These are phyloP conservation scores for Gambusia affinis DNA, from an alignment of 2,113 vertebrate species.

Conservation along the genomic window DNA sequence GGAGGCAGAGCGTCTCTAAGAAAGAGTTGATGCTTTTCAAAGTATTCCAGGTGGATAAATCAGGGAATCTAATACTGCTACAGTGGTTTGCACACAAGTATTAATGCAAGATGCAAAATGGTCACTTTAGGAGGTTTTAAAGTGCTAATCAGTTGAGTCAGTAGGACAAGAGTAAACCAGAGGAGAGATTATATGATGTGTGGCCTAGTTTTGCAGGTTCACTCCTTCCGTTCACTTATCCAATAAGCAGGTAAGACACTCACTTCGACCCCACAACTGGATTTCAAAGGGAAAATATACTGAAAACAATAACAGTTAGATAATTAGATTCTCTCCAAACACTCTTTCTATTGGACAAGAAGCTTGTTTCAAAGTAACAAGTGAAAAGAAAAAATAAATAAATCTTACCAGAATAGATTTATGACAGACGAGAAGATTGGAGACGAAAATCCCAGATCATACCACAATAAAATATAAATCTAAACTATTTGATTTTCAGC, in stretches of 20 bases:
- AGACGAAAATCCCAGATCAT: not conserved
- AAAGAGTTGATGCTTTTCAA: not conserved
- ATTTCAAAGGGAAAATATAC: not conserved
- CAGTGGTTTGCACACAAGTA: not conserved
- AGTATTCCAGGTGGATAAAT: constrained; percentile 33
- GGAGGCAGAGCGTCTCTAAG: constrained; percentile 8
- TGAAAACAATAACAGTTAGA: not conserved
- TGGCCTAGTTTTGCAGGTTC: constrained; percentile 37
- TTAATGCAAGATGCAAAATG: not conserved
- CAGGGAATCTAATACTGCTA: not conserved
- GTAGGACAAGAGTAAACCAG: constrained; percentile 5
- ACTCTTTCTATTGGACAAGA: not conserved
- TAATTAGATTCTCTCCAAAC: not conserved
- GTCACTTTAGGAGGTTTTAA: not conserved
- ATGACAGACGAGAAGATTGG: not conserved
- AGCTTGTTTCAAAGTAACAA: constrained; percentile 1
- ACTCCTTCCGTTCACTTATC: constrained; percentile 31
- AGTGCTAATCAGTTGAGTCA: not conserved
- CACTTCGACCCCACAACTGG: constrained; percentile 23
- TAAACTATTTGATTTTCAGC: not conserved
- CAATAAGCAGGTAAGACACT: constrained; percentile 38
- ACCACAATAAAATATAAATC: not conserved
- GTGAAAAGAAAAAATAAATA: not conserved
- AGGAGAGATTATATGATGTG: constrained; percentile 31
- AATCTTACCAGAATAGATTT: constrained; percentile 42